These are phyloP conservation scores for Cyprinodon diabolis DNA, from an alignment of 2,797 vertebrate species.

Conservation along the genomic window DNA sequence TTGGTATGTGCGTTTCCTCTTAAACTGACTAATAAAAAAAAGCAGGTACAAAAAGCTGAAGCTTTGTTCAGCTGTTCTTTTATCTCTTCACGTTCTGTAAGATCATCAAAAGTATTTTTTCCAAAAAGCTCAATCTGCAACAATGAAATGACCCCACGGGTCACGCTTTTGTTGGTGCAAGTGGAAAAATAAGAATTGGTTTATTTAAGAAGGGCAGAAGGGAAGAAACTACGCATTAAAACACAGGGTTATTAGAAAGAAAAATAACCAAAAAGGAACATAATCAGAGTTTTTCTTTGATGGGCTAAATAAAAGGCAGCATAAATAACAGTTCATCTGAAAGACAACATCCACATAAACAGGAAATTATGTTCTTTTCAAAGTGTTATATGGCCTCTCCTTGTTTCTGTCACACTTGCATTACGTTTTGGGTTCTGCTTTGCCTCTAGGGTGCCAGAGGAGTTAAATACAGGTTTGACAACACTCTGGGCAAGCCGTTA, in stretches of 20 bases:
- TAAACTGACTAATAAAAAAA: constrained; percentile 22
- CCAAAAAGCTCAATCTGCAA: constrained; percentile 28
- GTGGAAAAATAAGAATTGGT: constrained; percentile 24
- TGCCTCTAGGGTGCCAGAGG: constrained; percentile 14
- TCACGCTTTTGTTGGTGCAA: constrained; percentile 12
- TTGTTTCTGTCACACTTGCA: constrained; percentile 23
- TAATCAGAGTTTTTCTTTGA: background rate
- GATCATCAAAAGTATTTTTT: constrained; percentile 56
- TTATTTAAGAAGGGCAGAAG: constrained; percentile 16
- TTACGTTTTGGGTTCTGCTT: constrained; percentile 19
- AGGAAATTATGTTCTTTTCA: constrained; percentile 42
- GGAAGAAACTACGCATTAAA: background rate
- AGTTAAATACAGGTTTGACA: constrained; percentile 43
- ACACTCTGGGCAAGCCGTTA: background rate
- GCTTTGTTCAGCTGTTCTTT: constrained; percentile 33
- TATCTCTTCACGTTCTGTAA: constrained; percentile 42
- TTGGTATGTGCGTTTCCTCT: constrained; percentile 57
- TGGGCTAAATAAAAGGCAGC: background rate
- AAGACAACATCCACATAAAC: constrained; percentile 18
- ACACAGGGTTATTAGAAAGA: background rate
- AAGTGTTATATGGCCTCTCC: background rate
- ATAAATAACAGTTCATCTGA: background rate
- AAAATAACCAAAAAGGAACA: constrained; percentile 1
- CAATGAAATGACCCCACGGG: constrained; percentile 33
- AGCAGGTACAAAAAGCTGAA: constrained; percentile 66